A percentile compares a stretch with the other conserved stretches of the same genome.
Evolutionary conservation across 2,113 vertebrate species (phyloP).

Genomic region (Brachyhypopomus gauderio): DNA sequence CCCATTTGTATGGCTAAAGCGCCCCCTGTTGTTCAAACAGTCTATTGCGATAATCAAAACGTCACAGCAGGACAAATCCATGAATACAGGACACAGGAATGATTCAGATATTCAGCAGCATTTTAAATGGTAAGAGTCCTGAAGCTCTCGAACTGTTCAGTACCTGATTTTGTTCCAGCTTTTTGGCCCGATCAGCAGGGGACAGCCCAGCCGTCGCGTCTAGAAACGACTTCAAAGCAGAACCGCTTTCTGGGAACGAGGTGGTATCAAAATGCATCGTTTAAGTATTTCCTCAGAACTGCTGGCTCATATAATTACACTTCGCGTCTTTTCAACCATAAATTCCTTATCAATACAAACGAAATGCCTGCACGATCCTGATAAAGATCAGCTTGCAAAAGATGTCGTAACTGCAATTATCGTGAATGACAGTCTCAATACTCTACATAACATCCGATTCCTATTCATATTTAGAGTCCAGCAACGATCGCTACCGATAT

Average conservation of each 20-base stretch:
- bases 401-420: background rate
- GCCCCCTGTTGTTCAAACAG: slow-evolving; percentile 48
- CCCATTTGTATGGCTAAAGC: background rate
- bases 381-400: background rate
- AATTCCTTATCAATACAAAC: too few relatives aligned
- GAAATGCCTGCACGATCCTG: too few relatives aligned
- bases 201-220: slow-evolving; percentile 84
- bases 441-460: background rate
- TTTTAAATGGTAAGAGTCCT: too few relatives aligned
- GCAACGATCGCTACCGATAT: too few relatives aligned
- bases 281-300: too few relatives aligned
- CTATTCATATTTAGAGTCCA: too few relatives aligned
- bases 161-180: slow-evolving; percentile 90
- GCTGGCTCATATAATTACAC: too few relatives aligned
- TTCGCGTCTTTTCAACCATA: too few relatives aligned
- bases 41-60: background rate
- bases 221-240: slow-evolving; percentile 89
- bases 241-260: slow-evolving; percentile 75
- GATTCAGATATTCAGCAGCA: too few relatives aligned
- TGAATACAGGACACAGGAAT: background rate
- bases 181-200: slow-evolving; percentile 87
- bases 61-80: too few relatives aligned
- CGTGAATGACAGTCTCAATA: background rate
- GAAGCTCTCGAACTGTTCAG: background rate
- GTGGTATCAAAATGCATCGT: too few relatives aligned